Evolutionary conservation across 2,888 invertebrate species (phyloP), one percentile per base, ranked within the genome.

Genomic region (Pelosia muscerda): DNA sequence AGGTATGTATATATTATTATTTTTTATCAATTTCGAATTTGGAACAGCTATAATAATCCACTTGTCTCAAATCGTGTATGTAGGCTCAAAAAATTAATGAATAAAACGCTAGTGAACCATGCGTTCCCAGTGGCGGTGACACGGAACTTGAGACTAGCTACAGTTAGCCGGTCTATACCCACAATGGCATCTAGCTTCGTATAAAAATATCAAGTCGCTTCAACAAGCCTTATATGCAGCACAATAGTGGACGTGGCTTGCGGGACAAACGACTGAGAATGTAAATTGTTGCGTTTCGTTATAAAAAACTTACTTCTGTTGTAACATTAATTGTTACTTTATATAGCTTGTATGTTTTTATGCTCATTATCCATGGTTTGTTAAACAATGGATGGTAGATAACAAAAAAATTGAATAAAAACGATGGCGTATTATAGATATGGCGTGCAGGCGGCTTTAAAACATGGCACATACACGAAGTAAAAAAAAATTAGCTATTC

Each of bases 211-310:
- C 91, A 81, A 89, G 89, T 85, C 75, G 85, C 88, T 86, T 87
- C 90, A 79, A 82, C 84, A 70, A 76, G 83, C 94, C 94, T 92
- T 94, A 94, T 94, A 93, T 89, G 93, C 88, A 82, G 88, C 81
- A 94, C 94, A 94, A 94, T 94, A 90, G 92, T 71, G 79, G 87
- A 94, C 92, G 92, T 92, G 93, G 86, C 69, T 92, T 90, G 91
- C 90, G 88, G 91, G 87, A 90, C 87, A 78, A 70, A 59, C 66
- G 77, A 53, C 22, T 10, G 82, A 90, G 81, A 60, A 89, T 81
- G 92, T 91, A 89, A 89, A 70, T 11, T 66, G 63, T 9, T 69
- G 49, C 75, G 71, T 64, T 68, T 65, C 2, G 56, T 0, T 2
- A 25, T 22, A 54, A 62, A 49, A 62, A 38, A 10, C 15, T 2